phyloP scores from a whole-genome alignment of 2,888 invertebrate species.

The Synergus itoensis region DNA sequence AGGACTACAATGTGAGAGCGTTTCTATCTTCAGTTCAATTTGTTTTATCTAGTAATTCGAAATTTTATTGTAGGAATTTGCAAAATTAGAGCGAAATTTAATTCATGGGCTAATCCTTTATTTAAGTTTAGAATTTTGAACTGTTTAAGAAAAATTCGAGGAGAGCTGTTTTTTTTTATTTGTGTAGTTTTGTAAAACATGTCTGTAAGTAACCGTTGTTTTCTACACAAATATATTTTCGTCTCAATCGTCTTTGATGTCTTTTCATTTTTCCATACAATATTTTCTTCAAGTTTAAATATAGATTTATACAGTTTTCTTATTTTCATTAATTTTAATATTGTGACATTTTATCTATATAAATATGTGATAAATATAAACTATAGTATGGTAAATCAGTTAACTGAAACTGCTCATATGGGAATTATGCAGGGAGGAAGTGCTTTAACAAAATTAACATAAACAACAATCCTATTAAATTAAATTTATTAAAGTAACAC shows the following conservation, averaged over 20 bases:
- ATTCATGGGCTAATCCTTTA: not conserved
- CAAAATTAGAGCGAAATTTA: conserved; percentile 23
- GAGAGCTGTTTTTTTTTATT: not conserved
- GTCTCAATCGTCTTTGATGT: conserved; percentile 1
- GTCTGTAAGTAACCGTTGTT: conserved; percentile 11
- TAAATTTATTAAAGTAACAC: no score
- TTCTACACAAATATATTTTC: conserved; percentile 34
- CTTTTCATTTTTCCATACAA: not conserved
- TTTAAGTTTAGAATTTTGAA: not conserved
- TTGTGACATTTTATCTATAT: not conserved
- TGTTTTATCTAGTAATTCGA: conserved; percentile 24
- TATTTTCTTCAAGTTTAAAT: not conserved
- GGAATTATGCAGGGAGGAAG: not conserved
- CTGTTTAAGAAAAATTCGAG: not conserved
- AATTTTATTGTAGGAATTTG: conserved; percentile 37
- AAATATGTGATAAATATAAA: no score
- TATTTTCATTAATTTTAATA: not conserved
- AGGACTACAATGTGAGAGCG: not conserved
- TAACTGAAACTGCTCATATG: no score
- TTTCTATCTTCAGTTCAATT: not conserved
- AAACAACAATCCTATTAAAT: not conserved
- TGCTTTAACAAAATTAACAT: not conserved
- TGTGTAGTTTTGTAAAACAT: conserved; percentile 10
- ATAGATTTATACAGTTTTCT: not conserved
- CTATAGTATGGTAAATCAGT: no score